Evolutionary conservation across 1,140 invertebrate genomes (phyloP).

Genomic region (Riptortus pedestris): DNA sequence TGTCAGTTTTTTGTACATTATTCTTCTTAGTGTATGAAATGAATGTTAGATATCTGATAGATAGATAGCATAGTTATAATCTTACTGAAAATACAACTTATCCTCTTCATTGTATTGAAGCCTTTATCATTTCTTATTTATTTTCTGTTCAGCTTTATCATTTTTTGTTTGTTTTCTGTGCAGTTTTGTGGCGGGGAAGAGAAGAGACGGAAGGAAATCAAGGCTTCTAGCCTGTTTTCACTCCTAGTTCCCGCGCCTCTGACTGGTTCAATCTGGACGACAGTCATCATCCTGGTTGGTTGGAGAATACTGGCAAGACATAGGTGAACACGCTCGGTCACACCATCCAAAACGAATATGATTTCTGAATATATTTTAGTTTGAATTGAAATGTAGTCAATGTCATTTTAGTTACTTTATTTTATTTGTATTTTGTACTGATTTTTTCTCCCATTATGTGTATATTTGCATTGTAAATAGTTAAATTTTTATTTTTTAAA

Average conservation of each 20-base stretch:
- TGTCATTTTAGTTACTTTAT: slow-evolving; percentile 15
- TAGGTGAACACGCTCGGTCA: slow-evolving; percentile 30
- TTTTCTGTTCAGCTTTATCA: too few relatives aligned
- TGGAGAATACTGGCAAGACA: slow-evolving; percentile 33
- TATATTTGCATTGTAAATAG: not conserved
- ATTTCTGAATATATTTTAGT: slow-evolving; percentile 16
- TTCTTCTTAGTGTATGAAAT: too few relatives aligned
- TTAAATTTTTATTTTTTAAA: not conserved
- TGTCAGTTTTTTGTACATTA: too few relatives aligned
- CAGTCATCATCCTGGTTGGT: slow-evolving; percentile 37
- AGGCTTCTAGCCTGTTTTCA: slow-evolving; percentile 34
- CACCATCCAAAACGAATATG: not conserved
- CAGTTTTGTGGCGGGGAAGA: not conserved
- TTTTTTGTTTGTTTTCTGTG: not conserved
- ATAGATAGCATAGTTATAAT: too few relatives aligned
- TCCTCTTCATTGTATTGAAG: too few relatives aligned
- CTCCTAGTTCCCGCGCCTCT: slow-evolving; percentile 36
- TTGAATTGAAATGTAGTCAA: slow-evolving; percentile 9
- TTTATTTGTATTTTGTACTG: slow-evolving; percentile 11
- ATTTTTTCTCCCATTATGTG: not conserved
- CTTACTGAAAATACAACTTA: too few relatives aligned
- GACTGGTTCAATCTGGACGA: slow-evolving; percentile 36
- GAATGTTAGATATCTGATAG: too few relatives aligned
- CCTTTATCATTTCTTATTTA: too few relatives aligned
- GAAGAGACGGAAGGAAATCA: slow-evolving; percentile 15